phyloP scores from a whole-genome alignment of 2,113 vertebrate genomes.

The Sarotherodon lohbergeri region DNA sequence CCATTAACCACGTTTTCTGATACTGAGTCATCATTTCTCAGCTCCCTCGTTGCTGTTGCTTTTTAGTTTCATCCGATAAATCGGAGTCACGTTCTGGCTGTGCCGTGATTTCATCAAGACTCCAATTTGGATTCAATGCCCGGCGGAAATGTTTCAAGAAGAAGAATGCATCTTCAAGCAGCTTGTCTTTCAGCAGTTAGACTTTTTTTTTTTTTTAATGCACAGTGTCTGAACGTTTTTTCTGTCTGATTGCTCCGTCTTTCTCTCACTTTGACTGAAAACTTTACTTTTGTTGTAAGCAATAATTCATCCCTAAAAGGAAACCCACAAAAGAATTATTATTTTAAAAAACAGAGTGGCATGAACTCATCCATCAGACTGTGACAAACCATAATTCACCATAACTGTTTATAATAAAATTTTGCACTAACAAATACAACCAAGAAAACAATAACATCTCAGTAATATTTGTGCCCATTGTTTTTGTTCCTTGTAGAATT shows the following conservation, averaged over 20 bases:
- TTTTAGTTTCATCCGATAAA: background rate
- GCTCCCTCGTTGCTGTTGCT: background rate
- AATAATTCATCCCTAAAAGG: background rate
- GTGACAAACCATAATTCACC: background rate
- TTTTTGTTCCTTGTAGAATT: background rate
- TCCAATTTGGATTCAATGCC: conserved; percentile 21
- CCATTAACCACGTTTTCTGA: background rate
- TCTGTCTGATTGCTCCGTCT: background rate
- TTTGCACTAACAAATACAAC: background rate
- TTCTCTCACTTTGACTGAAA: background rate
- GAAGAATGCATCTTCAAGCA: conserved; percentile 14
- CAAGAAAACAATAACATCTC: background rate
- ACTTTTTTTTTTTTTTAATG: background rate
- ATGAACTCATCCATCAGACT: background rate
- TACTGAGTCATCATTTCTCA: background rate
- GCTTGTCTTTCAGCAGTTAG: conserved; percentile 11
- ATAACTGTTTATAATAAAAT: background rate
- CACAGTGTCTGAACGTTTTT: background rate
- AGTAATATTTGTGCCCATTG: background rate
- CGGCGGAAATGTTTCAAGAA: conserved; percentile 22
- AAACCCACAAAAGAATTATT: background rate
- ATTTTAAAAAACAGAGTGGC: background rate
- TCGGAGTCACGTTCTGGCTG: conserved; percentile 10
- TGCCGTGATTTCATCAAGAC: background rate
- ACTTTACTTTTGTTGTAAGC: background rate